Percentiles rank a stretch among this genome's conserved stretches.
Evolutionary conservation across 2,797 vertebrate genomes (phyloP).

Genomic region (Macrochelys suwanniensis): DNA sequence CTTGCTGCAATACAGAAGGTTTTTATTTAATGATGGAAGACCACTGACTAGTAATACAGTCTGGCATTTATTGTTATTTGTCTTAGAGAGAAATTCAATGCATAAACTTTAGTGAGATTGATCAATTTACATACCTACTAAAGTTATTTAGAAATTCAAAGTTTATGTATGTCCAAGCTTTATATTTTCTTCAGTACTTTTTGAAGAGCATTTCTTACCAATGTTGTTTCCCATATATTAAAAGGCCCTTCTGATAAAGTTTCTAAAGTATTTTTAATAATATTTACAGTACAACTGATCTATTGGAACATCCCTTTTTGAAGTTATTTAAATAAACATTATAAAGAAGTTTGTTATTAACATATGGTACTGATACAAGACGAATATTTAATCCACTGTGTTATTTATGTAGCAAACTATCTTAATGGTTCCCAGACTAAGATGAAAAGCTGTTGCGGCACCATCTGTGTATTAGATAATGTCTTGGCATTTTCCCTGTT

Average conservation of each 20-base stretch:
- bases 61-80: not conserved
- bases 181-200: not conserved
- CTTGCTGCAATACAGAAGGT: constrained; percentile 39
- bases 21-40: constrained; percentile 68
- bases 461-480: constrained; percentile 82
- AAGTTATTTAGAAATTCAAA: not conserved
- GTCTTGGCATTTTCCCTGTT: constrained; percentile 80
- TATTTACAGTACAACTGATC: constrained; percentile 42
- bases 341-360: constrained; percentile 65
- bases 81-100: not conserved
- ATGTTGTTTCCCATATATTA: not conserved
- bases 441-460: constrained; percentile 76
- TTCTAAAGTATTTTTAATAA: constrained; percentile 39
- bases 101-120: not conserved
- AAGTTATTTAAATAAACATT: constrained; percentile 57
- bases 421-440: constrained; percentile 85
- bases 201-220: not conserved
- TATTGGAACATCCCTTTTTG: constrained; percentile 33
- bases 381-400: constrained; percentile 77
- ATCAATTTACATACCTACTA: constrained; percentile 5
- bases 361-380: constrained; percentile 70
- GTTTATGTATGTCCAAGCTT: accelerated
- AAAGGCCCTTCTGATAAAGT: not conserved
- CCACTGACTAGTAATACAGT: constrained; percentile 33
- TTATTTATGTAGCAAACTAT: constrained; percentile 83